A percentile compares a stretch with the other conserved stretches of the same genome.
phyloP scores from a whole-genome alignment of 2,113 vertebrate species.

The Pterophyllum scalare region DNA sequence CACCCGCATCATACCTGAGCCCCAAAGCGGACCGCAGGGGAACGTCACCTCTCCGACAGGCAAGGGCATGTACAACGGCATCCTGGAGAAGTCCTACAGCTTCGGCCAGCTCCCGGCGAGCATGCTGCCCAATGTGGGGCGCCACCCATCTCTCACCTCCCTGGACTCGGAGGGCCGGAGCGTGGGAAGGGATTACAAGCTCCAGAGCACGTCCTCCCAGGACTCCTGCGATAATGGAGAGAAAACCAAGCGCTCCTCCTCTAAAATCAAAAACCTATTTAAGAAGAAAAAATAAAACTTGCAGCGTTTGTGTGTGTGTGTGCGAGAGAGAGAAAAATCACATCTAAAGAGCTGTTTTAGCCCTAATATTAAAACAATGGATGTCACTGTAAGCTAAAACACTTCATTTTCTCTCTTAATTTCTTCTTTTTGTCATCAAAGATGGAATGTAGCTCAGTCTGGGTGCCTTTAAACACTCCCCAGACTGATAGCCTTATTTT shows the following conservation, averaged over 20 bases:
- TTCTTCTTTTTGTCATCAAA: constrained; percentile 63
- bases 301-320: neutral
- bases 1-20: constrained; percentile 85
- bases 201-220: constrained; percentile 89
- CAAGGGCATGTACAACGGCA: constrained; percentile 91
- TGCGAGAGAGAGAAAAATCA: constrained; percentile 27
- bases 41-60: constrained; percentile 63
- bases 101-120: constrained; percentile 90
- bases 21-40: constrained; percentile 86
- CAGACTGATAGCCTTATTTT: constrained; percentile 81
- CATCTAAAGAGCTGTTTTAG: constrained; percentile 61
- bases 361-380: constrained; percentile 60
- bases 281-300: constrained; percentile 89
- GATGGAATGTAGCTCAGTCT: constrained; percentile 88
- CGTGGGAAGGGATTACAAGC: constrained; percentile 84
- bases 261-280: constrained; percentile 97
- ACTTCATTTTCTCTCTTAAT: constrained; percentile 50
- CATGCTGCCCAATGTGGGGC: constrained; percentile 84
- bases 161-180: constrained; percentile 86
- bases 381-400: constrained; percentile 76
- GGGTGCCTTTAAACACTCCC: constrained; percentile 71
- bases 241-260: constrained; percentile 93
- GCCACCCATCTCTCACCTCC: constrained; percentile 87
- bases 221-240: constrained; percentile 93
- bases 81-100: constrained; percentile 98